Evolutionary conservation across 1,140 invertebrate species (phyloP), one percentile per base, ranked within the genome.

Genomic region (Leptonema lineaticorne): DNA sequence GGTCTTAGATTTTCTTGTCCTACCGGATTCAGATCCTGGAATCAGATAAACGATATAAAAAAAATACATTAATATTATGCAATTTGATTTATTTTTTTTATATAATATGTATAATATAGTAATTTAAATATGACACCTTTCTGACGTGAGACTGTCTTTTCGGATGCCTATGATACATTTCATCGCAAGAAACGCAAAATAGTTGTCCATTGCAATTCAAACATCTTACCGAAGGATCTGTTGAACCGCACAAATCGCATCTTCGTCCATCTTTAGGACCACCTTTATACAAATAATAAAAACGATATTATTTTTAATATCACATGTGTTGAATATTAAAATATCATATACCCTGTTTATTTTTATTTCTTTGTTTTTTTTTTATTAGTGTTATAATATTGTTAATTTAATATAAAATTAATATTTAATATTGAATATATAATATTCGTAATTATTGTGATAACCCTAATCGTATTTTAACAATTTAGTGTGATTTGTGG

Each of bases 131-230:
- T 5, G 6, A 48, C 45, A 88, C 92, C 82, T 87, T 89, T 76
- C 94, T 81, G 24, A 88, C 79, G 76, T 96, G 94, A 48, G 83
- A 80, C 71, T 89, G 88, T 71, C 94, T 82, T 74, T 95, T 95
- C 0, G 94, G 94, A 79, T 96, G 94, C 71, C 93, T 85, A 77
- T 96, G 94, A 77, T 94, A 96, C 90, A 95, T 95, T 74, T 95
- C 93, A 78, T 96, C 94, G 77, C 94, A 96, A 5, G 91, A 90
- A 64, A 87, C 84, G 75, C 92, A 96, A 72, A 94, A 94, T 45
- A 89, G 87, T 72, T 91, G 91, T 6, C 86, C 85, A 18, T 85
- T 85, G 78, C 93, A 96, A 73, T 90, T 87, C 63, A 90, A 85
- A 79, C 93, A 95, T 22, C 86, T 85, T 1, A 94, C 89, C 48